Base-by-base conservation (phyloP, 2,888 invertebrate genomes). In the Eilema caniola region DNA sequence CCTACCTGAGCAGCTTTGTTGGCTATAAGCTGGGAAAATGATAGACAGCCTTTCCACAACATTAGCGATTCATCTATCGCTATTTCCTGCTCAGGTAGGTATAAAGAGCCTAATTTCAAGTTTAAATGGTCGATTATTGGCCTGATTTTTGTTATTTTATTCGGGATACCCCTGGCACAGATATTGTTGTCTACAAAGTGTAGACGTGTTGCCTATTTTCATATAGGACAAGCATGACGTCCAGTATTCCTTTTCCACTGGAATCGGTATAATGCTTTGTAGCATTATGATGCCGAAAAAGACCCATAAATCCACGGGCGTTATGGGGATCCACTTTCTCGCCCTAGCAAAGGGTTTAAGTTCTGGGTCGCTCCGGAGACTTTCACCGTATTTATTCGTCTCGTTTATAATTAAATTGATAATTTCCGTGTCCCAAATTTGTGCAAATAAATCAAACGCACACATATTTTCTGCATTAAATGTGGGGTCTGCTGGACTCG, bases 171-270 rank as follows among this genome's bases (percentile, higher is more conserved):
- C 14, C 37, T 37, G 37, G 37, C 37, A 14, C 41, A 41, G 1
- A 37, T 3, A 14, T 1, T 4, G 41, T 41, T 64, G 7, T 53
- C 31, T 3, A 64, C 64, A 31, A 64, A 64, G 53, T 64, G 53
- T 25, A 64, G 53, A n/a, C 64, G 31, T 53, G n/a, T 64, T 64
- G 11, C 53, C 53, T 10, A 31, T 5, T n/a, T 53, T 64, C 10
- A 28, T 4, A 31, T 31, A 64, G 5, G 5, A 28, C 28, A 3
- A 12, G 28, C 28, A 53, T 10, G 28, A 28, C 5, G 28, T 28
- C 2, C 28, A n/a, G n/a, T n/a, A n/a, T n/a, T n/a, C n/a, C n/a
- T n/a, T n/a, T n/a, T n/a, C n/a, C n/a, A n/a, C n/a, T n/a, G n/a
- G n/a, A n/a, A n/a, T n/a, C n/a, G n/a, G n/a, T n/a, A n/a, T n/a